These are phyloP conservation scores for Mythimna pallens DNA, from an alignment of 2,888 invertebrate genomes.

Conservation along the genomic window DNA sequence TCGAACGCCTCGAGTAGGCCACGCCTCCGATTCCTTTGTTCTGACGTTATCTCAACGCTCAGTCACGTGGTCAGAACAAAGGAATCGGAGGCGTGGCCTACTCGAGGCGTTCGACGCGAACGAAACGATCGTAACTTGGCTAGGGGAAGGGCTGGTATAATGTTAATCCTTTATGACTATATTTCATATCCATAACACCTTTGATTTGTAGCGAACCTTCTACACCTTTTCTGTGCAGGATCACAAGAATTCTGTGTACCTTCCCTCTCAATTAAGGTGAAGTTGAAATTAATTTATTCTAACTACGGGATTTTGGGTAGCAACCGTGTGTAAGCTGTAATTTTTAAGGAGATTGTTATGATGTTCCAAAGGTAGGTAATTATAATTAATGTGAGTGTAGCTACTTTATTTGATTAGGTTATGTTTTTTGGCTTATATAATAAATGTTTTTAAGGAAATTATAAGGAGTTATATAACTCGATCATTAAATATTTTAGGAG, in stretches of 20 bases:
- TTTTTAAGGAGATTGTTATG: constrained; percentile 58
- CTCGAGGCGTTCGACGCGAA: too few species aligned
- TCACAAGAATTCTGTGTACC: constrained; percentile 74
- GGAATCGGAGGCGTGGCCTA: too few species aligned
- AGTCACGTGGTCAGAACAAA: too few species aligned
- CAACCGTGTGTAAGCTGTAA: constrained; percentile 61
- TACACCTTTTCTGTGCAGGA: constrained; percentile 45
- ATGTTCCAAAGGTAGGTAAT: constrained; percentile 49
- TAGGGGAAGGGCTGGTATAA: too few species aligned
- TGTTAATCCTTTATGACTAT: too few species aligned
- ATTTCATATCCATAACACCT: too few species aligned
- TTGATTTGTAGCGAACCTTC: constrained; percentile 5
- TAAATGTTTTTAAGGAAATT: not conserved
- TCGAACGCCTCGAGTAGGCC: too few species aligned
- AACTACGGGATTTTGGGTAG: constrained; percentile 70
- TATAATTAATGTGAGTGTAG: constrained; percentile 54
- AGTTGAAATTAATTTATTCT: constrained; percentile 85
- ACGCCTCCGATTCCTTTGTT: too few species aligned
- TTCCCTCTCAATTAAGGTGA: constrained; percentile 81
- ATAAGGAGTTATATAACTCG: not conserved
- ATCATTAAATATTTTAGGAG: not conserved
- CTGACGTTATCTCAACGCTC: too few species aligned
- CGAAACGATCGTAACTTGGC: too few species aligned
- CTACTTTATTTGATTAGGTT: constrained; percentile 46
- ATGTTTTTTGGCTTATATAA: not conserved